Conservation (phyloP, 2,888 invertebrate species). For the Heliconius aoede region DNA sequence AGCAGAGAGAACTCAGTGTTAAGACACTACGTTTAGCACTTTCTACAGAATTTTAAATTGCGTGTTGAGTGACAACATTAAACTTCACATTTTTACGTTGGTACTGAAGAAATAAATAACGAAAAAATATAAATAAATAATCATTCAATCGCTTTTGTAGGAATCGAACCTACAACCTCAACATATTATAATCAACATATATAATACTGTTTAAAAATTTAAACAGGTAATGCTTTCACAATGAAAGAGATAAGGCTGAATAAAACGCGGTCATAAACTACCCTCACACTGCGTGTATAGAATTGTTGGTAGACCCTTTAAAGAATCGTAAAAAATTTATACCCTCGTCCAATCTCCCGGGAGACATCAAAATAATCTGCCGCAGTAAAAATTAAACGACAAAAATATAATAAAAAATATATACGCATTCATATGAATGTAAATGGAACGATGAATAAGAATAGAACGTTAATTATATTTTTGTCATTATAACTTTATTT, state of each 20-base stretch:
- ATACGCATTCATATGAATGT: slow-evolving; percentile 4
- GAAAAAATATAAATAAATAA: no score
- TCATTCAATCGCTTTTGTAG: no score
- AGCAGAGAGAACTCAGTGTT: no score
- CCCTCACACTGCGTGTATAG: slow-evolving; percentile 16
- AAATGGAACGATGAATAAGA: neutral
- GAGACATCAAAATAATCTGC: slow-evolving; percentile 53
- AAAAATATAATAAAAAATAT: slow-evolving; percentile 48
- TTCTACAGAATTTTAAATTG: no score
- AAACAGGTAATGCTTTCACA: slow-evolving; percentile 19
- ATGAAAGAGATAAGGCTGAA: slow-evolving; percentile 10
- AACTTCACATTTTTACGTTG: no score
- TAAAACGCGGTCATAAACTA: slow-evolving; percentile 19
- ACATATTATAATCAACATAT: neutral
- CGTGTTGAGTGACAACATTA: no score
- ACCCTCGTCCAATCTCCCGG: slow-evolving; percentile 43
- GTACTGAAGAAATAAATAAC: no score
- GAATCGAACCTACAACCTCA: neutral
- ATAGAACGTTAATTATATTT: neutral
- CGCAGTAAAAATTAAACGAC: slow-evolving; percentile 55
- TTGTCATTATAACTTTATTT: neutral
- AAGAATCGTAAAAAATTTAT: slow-evolving; percentile 56
- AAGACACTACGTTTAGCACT: no score
- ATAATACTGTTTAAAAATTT: slow-evolving; percentile 7
- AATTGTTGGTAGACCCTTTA: slow-evolving; percentile 49